Base-by-base conservation (phyloP, 2,797 vertebrate genomes). In the Enteromius argenteus region DNA sequence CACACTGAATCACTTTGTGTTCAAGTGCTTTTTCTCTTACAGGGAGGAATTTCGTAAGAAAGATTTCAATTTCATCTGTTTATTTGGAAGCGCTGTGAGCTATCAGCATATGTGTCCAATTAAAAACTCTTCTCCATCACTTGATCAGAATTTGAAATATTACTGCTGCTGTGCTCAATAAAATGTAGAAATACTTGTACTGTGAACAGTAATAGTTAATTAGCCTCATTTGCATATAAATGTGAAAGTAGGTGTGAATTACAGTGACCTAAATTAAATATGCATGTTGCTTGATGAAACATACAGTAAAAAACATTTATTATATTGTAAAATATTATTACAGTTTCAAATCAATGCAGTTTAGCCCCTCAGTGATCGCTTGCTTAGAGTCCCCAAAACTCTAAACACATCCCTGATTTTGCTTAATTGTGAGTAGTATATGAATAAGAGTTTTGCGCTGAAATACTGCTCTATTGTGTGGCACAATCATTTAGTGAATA, bases 381-480 rank as follows among this genome's bases (percentile, higher is more conserved):
- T 53, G 19, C 17, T 7, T 53, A 53, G 51, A 53, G 19, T 17
- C 51, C 6, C 51, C 19, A 53, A 53, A 21, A 53, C 19, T 53
- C 49, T 51, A 51, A 51, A 51, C 17, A 51, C 2, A 7, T 53
- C 19, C 17, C 51, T 21, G 15, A 68, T 60, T 58, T 35, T 77
- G n/a, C n/a, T 27, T 42, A 17, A 42, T 17, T 44, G 13, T 15
- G 27, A 77, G 51, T 37, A 21, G 37, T 64, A 32, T 42, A 62
- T 46, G 6, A 78, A 42, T 44, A 30, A 27, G 5, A 44, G 9
- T 71, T 71, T 37, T 44, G 39, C 5, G 3, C 15, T 44, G 13
- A 79, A 66, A 79, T 64, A n/a, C 58, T 46, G 60, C 58, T 64
- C 23, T 27, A 6, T 46, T 64, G 39, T n/a, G 76, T 49, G n/a